Evolutionary conservation across 2,797 vertebrate species (phyloP), one percentile per base, ranked within the genome.

Genomic region (Clarias laeviceps): DNA sequence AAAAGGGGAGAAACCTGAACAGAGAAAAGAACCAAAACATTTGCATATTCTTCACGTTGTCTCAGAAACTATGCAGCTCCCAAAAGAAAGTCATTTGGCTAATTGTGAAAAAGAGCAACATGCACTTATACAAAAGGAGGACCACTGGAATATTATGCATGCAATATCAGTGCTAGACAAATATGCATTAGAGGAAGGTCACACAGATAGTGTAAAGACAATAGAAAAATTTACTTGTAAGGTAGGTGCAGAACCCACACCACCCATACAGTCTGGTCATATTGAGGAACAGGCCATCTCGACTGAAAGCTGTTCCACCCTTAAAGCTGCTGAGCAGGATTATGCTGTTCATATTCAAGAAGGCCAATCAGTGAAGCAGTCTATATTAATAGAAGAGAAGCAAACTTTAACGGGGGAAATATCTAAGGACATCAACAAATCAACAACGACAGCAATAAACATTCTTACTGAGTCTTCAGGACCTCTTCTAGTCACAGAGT

Each of bases 41-140:
- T 93, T 87, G 5, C 94, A 88, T n/a, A 91, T 92, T 79, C 92
- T 96, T 45, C 94, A 95, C 37, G 92, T 94, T 65, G 93, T 95
- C 82, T 91, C 93, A 88, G 92, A 94, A 72, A 92, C 95, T 76
- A 86, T 93, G 84, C 90, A 92, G 86, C 86, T 96, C 69, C 92
- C 94, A 24, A 97, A 97, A 88, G 97, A 98, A 89, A 92, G 86
- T 4, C 89, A 90, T 0, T 86, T 96, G 0, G 78, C 90, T 6
- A 77, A 89, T 61, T 86, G 89, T 0, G 87, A 91, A 64, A 94
- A 93, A 86, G 93, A 95, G 27, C 95, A 95, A 89, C 94, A 90
- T 80, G 94, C 94, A 85, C 82, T 93, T 87, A 89, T 96, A 84
- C 96, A 96, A 81, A 97, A 95, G 89, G 97, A 97, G 87, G 94